Evolutionary conservation across 1,140 invertebrate genomes (phyloP), one percentile per base, ranked within the genome.

Genomic region (Spodoptera frugiperda): DNA sequence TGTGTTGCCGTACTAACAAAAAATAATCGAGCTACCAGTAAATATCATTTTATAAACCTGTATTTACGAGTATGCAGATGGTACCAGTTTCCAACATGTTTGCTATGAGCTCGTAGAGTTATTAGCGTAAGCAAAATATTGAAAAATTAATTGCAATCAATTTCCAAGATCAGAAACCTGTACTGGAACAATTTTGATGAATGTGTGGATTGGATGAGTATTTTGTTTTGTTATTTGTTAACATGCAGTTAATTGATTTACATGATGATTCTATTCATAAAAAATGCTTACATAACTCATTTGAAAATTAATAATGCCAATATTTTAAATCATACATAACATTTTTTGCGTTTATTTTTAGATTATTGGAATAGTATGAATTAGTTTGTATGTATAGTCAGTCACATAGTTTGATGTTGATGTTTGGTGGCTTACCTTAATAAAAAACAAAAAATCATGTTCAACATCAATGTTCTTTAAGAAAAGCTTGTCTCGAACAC

Each of bases 51-150:
- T 33, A 53, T 53, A 68, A 68, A 68, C 65, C 46, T 15, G 65
- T 68, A 68, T 68, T 68, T 68, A n/a, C n/a, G n/a, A n/a, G n/a
- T n/a, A 68, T 53, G 65, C 65, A 68, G 65, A 68, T 68, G 65
- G 10, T 68, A 68, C 65, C 65, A 68, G 65, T 68, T 68, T 21
- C 49, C 65, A 51, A 51, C 46, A 21, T 53, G 65, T 53, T 53
- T 68, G 33, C 65, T 68, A 53, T 33, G 8, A 51, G 25, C 14
- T n/a, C n/a, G 63, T 33, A 48, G 19, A 33, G 65, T 68, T 68
- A 68, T 68, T 68, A 68, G 65, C 65, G 19, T 68, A 33, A 33
- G 65, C n/a, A 68, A 68, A 68, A 53, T 68, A 68, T 53, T 68
- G 65, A 51, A 68, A 53, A 33, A 68, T 68, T 68, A 53, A 68